Evolutionary conservation across 2,797 vertebrate genomes (phyloP).

Genomic region (Scleropages formosus): DNA sequence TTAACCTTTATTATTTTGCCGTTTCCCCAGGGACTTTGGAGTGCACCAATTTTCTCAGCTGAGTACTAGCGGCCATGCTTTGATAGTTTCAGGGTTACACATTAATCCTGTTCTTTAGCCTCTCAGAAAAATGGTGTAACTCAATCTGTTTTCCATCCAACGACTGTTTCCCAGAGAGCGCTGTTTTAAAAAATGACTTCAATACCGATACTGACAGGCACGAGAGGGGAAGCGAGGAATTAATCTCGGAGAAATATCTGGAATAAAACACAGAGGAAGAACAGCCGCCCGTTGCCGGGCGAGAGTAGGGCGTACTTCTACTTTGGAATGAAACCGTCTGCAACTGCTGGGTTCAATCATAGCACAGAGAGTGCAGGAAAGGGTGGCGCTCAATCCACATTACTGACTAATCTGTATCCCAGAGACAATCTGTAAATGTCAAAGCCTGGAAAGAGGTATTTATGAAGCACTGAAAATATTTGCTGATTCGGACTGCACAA

Average conservation of each 20-base stretch:
- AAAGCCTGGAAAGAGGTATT: constrained; percentile 48
- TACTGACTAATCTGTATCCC: constrained; percentile 64
- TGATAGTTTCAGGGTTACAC: constrained; percentile 48
- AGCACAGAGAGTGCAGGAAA: constrained; percentile 37
- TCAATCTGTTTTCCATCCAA: constrained; percentile 50
- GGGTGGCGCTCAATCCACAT: constrained; percentile 62
- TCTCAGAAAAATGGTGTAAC: constrained; percentile 53
- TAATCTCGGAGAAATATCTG: constrained; percentile 52
- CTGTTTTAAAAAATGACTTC: constrained; percentile 60
- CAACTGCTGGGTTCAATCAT: constrained; percentile 48
- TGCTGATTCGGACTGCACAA: constrained; percentile 48
- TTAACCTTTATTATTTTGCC: constrained; percentile 26
- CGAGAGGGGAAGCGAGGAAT: constrained; percentile 61
- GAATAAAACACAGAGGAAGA: constrained; percentile 43
- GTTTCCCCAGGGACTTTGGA: constrained; percentile 22
- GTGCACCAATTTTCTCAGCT: constrained; percentile 29
- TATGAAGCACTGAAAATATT: constrained; percentile 63
- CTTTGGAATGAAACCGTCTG: constrained; percentile 50
- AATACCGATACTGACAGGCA: constrained; percentile 59
- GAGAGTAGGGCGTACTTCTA: constrained; percentile 28
- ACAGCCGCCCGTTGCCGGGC: constrained; percentile 12
- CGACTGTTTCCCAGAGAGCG: constrained; percentile 49
- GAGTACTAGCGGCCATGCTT: constrained; percentile 17
- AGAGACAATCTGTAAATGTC: constrained; percentile 41
- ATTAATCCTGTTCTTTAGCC: constrained; percentile 66